These are phyloP conservation scores for Rhabditophanes sp. DNA, from an alignment of 2,888 invertebrate species.

Conservation along the genomic window DNA sequence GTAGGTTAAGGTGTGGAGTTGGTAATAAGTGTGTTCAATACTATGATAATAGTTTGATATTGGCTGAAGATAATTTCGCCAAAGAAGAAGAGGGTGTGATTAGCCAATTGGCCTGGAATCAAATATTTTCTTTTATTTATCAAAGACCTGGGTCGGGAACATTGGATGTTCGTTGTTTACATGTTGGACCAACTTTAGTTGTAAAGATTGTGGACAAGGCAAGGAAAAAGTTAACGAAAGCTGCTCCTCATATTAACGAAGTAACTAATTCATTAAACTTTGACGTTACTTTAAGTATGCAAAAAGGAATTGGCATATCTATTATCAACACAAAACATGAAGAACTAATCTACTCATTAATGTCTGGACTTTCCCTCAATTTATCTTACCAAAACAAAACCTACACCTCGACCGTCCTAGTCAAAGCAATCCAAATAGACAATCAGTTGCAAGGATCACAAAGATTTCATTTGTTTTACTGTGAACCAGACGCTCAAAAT, in stretches of 20 bases:
- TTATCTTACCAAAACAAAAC: too few species aligned
- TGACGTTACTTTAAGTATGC: slow-evolving; percentile 34
- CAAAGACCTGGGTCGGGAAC: slow-evolving; percentile 79
- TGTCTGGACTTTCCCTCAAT: too few species aligned
- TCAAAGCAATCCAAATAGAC: slow-evolving; percentile 65
- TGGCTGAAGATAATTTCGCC: too few species aligned
- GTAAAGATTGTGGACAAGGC: neutral
- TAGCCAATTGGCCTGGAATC: too few species aligned
- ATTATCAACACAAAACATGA: slow-evolving; percentile 43
- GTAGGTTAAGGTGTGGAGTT: too few species aligned
- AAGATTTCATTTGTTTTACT: slow-evolving; percentile 67
- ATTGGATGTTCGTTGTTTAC: slow-evolving; percentile 62
- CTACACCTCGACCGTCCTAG: slow-evolving; percentile 54
- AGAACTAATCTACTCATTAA: slow-evolving; percentile 47
- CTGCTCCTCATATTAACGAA: too few species aligned
- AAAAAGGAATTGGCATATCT: slow-evolving; percentile 45
- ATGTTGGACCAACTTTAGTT: slow-evolving; percentile 82
- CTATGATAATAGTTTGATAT: too few species aligned
- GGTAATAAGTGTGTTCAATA: too few species aligned
- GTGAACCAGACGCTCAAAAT: slow-evolving; percentile 49
- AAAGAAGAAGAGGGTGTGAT: too few species aligned
- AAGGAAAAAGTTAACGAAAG: too few species aligned
- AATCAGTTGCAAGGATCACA: slow-evolving; percentile 72
- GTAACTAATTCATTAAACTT: too few species aligned
- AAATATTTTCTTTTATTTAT: too few species aligned